Base-by-base conservation (phyloP, 2,888 invertebrate species). In the Endotricha flammealis region DNA sequence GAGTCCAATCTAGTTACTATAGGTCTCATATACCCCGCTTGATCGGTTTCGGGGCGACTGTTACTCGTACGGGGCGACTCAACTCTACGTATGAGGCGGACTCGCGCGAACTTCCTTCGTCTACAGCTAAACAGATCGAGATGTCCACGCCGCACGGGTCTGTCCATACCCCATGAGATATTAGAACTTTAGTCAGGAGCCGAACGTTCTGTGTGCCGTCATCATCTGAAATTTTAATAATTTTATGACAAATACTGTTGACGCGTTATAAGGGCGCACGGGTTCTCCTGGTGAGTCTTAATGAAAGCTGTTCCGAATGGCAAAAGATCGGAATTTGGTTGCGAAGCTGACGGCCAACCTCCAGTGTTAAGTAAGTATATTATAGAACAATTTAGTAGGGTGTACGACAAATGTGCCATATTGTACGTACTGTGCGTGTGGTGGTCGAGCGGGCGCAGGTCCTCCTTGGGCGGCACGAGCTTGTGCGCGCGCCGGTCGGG, bases 141-240 rank as follows among this genome's bases (percentile, higher is more conserved):
- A 97, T 91, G 64, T 96, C 95, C 11, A 97, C 93, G 38, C 94
- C 93, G 51, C 95, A 95, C 0, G 96, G 93, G 75, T 97, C 97
- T 38, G 95, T 95, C 96, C 96, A 96, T 11, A 96, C 95, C 53
- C 94, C 94, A 74, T 96, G 96, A 0, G 97, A 97, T 12, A 98
- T 88, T 25, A 97, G 81, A 7, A 97, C 95, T 1, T 94, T 95
- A 0, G 97, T 96, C 16, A 95, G 87, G 12, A 98, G 85, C 8
- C 96, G 88, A 47, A 90, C 86, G 64, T 90, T 89, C 39, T 89
- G 85, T 0, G 89, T 90, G 47, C 86, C 85, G 50, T 87, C 85
- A 3, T 82, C 80, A 41, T 88, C 89, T 88, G 71, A 7, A 63
- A 68, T 42, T 38, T 44, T 38, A 32, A 12, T 17, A n/a, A 17